Conservation (phyloP, 2,113 vertebrate species). For the Enhydra lutris region DNA sequence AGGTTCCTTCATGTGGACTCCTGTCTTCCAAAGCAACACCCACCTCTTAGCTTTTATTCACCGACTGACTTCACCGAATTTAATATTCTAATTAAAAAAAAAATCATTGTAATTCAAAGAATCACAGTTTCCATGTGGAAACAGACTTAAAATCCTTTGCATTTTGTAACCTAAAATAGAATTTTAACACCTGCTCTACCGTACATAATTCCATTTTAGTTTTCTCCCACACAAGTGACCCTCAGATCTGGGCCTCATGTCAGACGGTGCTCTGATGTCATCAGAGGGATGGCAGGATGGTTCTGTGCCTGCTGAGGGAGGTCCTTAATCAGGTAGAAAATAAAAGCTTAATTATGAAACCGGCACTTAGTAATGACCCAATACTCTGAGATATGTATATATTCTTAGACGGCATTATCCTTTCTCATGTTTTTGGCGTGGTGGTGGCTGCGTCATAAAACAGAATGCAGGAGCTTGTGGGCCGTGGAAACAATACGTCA, state of each 20-base stretch:
- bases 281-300: too few species aligned
- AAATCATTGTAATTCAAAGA: neutral
- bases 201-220: rapidly evolving
- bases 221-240: neutral
- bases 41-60: neutral
- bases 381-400: neutral
- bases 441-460: neutral
- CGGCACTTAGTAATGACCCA: too few species aligned
- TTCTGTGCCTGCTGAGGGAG: rapidly evolving
- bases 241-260: rapidly evolving
- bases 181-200: neutral
- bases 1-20: rapidly evolving
- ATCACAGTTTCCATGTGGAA: neutral
- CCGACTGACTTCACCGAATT: neutral
- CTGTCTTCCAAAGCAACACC: neutral
- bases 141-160: neutral
- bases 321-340: neutral
- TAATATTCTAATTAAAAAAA: neutral
- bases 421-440: neutral
- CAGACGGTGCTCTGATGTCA: rapidly evolving
- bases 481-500: neutral
- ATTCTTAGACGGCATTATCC: too few species aligned
- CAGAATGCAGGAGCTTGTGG: rapidly evolving
- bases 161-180: neutral
- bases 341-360: neutral